These are phyloP conservation scores for Coreius guichenoti DNA, from an alignment of 2,797 vertebrate genomes.

Conservation along the genomic window DNA sequence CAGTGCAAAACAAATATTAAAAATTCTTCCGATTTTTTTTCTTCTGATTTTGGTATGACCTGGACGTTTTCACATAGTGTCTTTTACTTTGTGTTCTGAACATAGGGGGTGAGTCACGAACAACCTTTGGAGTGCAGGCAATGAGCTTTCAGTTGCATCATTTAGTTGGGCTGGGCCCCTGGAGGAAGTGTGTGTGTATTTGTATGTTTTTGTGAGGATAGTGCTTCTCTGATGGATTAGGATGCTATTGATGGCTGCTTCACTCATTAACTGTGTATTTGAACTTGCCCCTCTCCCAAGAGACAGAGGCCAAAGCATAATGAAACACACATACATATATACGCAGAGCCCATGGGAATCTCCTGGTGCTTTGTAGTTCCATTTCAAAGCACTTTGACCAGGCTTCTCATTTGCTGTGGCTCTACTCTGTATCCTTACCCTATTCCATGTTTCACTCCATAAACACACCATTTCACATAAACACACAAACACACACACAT, in stretches of 20 bases:
- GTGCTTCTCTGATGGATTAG: conserved; percentile 54
- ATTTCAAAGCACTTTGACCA: conserved; percentile 62
- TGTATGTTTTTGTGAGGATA: conserved; percentile 57
- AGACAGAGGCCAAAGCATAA: conserved; percentile 45
- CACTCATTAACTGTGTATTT: conserved; percentile 67
- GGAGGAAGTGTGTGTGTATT: conserved; percentile 59
- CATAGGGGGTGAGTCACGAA: conserved; percentile 40
- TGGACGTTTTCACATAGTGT: neutral
- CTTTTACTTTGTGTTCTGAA: conserved; percentile 62
- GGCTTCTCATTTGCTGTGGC: conserved; percentile 47
- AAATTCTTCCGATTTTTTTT: no score
- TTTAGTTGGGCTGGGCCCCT: conserved; percentile 74
- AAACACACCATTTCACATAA: conserved; percentile 23
- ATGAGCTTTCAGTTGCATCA: conserved; percentile 84
- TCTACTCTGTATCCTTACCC: conserved; percentile 45
- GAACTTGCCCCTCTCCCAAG: conserved; percentile 57
- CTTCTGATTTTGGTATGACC: neutral
- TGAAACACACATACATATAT: conserved; percentile 52
- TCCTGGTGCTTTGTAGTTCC: conserved; percentile 59
- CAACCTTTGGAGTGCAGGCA: conserved; percentile 80
- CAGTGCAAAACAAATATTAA: neutral
- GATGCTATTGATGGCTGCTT: conserved; percentile 60
- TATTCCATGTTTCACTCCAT: conserved; percentile 11
- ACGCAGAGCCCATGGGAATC: conserved; percentile 53
- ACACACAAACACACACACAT: conserved; percentile 32